These are phyloP conservation scores for Thymallus thymallus DNA, from an alignment of 2,113 vertebrate genomes.

Conservation along the genomic window DNA sequence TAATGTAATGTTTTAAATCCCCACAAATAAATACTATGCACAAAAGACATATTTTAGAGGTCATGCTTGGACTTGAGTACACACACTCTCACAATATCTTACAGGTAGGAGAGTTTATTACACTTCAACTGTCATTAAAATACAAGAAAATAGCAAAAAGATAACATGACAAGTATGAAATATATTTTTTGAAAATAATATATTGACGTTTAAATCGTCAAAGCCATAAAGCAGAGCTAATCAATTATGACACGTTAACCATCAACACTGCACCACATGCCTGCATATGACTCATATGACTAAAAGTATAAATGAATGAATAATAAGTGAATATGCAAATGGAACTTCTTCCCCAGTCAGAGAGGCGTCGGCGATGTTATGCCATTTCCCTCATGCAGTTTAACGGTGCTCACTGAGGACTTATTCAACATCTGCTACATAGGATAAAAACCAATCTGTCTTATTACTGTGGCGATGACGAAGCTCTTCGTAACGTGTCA, in stretches of 20 bases:
- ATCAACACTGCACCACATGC: too few relatives aligned
- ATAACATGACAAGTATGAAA: slow-evolving; percentile 16
- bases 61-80: neutral
- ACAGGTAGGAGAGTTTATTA: slow-evolving; percentile 65
- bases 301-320: too few relatives aligned
- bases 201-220: slow-evolving; percentile 25
- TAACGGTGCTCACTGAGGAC: too few relatives aligned
- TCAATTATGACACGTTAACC: slow-evolving; percentile 23
- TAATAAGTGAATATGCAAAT: too few relatives aligned
- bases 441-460: neutral
- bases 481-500: neutral
- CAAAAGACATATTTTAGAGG: too few relatives aligned
- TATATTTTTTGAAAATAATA: neutral
- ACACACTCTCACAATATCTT: neutral
- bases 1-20: too few relatives aligned
- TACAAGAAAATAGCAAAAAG: slow-evolving; percentile 32
- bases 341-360: slow-evolving; percentile 31
- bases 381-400: neutral
- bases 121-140: slow-evolving; percentile 48
- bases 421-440: neutral
- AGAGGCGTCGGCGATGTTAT: neutral
- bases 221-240: slow-evolving; percentile 15
- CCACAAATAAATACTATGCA: too few relatives aligned
- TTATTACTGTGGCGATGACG: neutral
- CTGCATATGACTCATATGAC: too few relatives aligned